A percentile compares a stretch with the other conserved stretches of the same genome.
Conservation (phyloP, 1,140 invertebrate genomes). For the Calycopis cecrops region DNA sequence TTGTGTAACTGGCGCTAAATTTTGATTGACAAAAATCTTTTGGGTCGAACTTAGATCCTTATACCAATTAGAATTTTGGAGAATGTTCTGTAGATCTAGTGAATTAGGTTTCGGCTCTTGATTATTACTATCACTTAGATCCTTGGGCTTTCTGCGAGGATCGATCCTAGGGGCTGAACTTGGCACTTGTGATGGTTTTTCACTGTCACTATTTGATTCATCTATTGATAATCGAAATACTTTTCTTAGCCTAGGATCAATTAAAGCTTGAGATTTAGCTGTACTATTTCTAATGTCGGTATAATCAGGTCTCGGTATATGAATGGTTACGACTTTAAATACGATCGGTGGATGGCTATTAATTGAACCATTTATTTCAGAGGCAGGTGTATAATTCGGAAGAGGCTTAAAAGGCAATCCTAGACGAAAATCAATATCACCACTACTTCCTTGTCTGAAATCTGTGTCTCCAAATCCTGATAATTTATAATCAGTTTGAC, state of each 20-base stretch:
- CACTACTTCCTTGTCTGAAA: constrained; percentile 67
- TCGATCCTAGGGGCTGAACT: constrained; percentile 59
- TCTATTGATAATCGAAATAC: constrained; percentile 80
- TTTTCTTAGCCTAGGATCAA: constrained; percentile 83
- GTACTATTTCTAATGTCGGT: constrained; percentile 82
- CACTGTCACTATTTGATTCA: constrained; percentile 73
- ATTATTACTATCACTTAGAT: constrained; percentile 41
- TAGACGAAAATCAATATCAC: constrained; percentile 84
- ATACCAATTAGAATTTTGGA: constrained; percentile 80
- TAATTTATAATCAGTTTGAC: constrained; percentile 69
- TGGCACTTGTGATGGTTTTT: constrained; percentile 51
- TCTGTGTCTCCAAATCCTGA: constrained; percentile 74
- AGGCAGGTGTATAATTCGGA: constrained; percentile 86
- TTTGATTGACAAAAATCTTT: constrained; percentile 81
- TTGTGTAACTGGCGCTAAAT: constrained; percentile 77
- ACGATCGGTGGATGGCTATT: constrained; percentile 83
- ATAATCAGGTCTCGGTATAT: constrained; percentile 84
- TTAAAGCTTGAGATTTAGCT: constrained; percentile 81
- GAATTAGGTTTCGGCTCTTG: constrained; percentile 57
- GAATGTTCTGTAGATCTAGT: constrained; percentile 75
- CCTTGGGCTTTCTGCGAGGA: constrained; percentile 76
- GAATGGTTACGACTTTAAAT: constrained; percentile 81
- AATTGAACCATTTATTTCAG: constrained; percentile 88
- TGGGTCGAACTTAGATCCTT: constrained; percentile 80
- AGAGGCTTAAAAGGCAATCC: constrained; percentile 85